Evolutionary conservation across 1,140 invertebrate species (phyloP), one percentile per base, ranked within the genome.

Genomic region (Bacillus rossius): DNA sequence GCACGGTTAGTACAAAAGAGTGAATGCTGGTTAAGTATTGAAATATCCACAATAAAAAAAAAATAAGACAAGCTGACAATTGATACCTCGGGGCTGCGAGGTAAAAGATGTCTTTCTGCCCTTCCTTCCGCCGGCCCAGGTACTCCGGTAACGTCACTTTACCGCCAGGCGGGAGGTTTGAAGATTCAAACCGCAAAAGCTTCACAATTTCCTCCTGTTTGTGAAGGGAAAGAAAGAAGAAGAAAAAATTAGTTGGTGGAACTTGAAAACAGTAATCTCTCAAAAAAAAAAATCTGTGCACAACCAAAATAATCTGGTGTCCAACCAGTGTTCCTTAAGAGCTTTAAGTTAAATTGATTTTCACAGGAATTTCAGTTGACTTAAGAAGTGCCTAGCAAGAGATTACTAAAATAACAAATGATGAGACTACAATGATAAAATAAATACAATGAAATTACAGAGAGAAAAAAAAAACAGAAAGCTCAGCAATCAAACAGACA

Each of bases 111-210:
- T 89, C 86, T 57, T 87, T 89, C 69, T 94, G 89, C 8, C 87
- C 87, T 23, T 84, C 77, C 56, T 83, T 80, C 73, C 86, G 86
- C 59, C 84, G 72, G 50, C 75, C 77, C 41, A 81, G 79, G 73
- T 99, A 99, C 57, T 98, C 92, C 3, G 85, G 76, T 2, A 99
- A 73, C n/a, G 86, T 90, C 5, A 92, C 85, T 63, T 84, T 82
- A 61, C 87, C 81, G 0, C 88, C 90, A n/a, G 79, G 73, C 23
- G 84, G 75, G 40, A 82, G 77, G 52, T 83, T 83, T 2, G 94
- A 98, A 0, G 94, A 95, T 75, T 99, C 95, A 73, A 96, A 99
- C 49, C 91, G 77, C 37, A 99, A 73, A 20, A 98, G 76, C 75
- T 95, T 94, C 0, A 87, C 85, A 62, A 98, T 92, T 65, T 95